Evolutionary conservation across 2,113 vertebrate genomes (phyloP).

Genomic region (Passer montanus): DNA sequence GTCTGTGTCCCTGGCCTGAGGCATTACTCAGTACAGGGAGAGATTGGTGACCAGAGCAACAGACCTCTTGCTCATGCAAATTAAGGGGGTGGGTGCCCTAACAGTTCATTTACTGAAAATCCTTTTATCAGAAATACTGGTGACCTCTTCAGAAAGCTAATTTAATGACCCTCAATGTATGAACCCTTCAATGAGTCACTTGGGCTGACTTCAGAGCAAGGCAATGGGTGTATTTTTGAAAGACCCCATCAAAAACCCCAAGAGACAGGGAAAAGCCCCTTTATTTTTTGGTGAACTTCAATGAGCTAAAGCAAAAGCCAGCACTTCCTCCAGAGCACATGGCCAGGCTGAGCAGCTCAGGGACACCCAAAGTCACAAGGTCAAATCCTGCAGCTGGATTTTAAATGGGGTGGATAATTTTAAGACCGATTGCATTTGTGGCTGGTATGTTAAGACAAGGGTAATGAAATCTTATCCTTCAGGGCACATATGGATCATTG

Average conservation of each 20-base stretch:
- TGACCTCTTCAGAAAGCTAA: not conserved
- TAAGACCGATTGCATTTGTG: slow-evolving; percentile 6
- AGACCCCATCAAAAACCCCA: not conserved
- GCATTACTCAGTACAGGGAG: not conserved
- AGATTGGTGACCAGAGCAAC: not conserved
- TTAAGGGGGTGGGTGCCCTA: not conserved
- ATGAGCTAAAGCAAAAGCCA: not conserved
- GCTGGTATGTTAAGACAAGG: slow-evolving; percentile 39
- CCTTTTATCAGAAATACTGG: not conserved
- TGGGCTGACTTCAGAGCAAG: not conserved
- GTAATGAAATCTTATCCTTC: slow-evolving; percentile 51
- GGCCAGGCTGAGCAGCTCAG: not conserved
- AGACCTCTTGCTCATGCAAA: not conserved
- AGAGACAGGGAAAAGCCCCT: not conserved
- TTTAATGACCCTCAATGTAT: not conserved
- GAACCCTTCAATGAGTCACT: not conserved
- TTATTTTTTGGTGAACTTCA: not conserved
- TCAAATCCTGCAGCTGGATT: slow-evolving; percentile 34
- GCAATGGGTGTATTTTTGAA: not conserved
- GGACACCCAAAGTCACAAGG: not conserved
- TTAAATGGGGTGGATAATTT: slow-evolving; percentile 53
- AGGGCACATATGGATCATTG: slow-evolving; percentile 35
- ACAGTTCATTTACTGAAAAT: not conserved
- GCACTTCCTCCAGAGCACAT: not conserved
- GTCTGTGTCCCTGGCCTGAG: not conserved